phyloP scores from a whole-genome alignment of 1,140 invertebrate genomes.

The Formica exsecta region DNA sequence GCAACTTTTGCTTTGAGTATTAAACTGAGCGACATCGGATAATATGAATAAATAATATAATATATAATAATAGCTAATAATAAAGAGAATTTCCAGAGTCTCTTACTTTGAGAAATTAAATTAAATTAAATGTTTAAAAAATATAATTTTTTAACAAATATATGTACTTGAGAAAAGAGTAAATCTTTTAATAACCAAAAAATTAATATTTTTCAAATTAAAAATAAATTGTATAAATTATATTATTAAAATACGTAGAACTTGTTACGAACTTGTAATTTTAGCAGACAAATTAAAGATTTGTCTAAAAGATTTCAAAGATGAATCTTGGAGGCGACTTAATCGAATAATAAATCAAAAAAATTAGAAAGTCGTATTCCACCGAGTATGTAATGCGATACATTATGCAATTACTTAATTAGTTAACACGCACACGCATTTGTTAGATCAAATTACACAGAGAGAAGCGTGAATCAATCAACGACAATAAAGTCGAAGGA shows the following conservation, averaged over 20 bases:
- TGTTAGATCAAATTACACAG: slow-evolving; percentile 36
- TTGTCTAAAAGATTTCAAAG: background rate
- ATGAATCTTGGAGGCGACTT: background rate
- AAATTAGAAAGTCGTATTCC: background rate
- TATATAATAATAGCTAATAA: background rate
- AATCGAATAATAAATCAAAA: background rate
- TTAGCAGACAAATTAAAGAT: background rate
- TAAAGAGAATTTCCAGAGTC: background rate
- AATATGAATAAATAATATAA: background rate
- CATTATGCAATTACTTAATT: slow-evolving; percentile 4
- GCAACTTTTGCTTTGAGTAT: background rate
- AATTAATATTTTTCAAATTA: background rate
- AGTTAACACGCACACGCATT: slow-evolving; percentile 21
- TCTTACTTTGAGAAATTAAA: background rate
- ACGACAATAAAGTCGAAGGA: slow-evolving; percentile 38
- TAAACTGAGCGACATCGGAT: background rate
- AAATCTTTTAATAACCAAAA: background rate
- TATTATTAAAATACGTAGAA: slow-evolving; percentile 3
- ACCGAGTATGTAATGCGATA: background rate
- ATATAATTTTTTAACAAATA: background rate
- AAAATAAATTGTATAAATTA: background rate
- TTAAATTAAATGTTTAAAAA: background rate
- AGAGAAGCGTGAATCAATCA: slow-evolving; percentile 23
- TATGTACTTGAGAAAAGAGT: background rate
- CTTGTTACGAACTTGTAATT: background rate